Conservation (phyloP, 2,888 invertebrate genomes). For the Synanthedon vespiformis region DNA sequence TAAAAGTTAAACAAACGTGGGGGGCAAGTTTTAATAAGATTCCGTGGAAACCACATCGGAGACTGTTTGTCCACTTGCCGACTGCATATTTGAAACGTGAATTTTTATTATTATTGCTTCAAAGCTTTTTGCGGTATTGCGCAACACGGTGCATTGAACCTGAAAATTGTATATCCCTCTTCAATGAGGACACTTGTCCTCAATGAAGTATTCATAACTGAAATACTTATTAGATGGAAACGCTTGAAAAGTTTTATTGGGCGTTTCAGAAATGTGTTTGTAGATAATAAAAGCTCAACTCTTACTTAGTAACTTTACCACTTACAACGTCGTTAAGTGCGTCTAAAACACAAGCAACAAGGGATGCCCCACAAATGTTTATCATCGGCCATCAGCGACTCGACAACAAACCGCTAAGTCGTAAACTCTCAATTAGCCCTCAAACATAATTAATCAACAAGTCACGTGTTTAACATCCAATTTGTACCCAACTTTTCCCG, state of each 20-base stretch:
- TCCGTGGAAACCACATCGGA: conserved; percentile 12
- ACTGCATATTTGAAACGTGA: not conserved
- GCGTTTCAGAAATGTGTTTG: too few species aligned
- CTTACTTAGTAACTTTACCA: too few species aligned
- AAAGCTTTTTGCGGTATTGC: not conserved
- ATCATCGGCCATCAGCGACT: too few species aligned
- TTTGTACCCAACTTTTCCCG: not conserved
- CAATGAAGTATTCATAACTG: too few species aligned
- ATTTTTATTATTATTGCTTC: not conserved
- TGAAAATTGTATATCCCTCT: not conserved
- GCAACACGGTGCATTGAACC: not conserved
- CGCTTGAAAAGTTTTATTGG: too few species aligned
- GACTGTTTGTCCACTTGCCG: conserved; percentile 5
- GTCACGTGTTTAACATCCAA: not conserved
- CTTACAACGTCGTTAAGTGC: too few species aligned
- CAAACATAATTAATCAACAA: not conserved
- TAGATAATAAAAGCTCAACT: too few species aligned
- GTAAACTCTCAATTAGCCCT: not conserved
- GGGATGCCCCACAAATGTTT: too few species aligned
- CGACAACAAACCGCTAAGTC: too few species aligned
- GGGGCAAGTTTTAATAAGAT: conserved; percentile 31
- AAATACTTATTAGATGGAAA: too few species aligned
- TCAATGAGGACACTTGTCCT: too few species aligned
- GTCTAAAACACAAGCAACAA: too few species aligned
- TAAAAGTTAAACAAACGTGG: conserved; percentile 22